These are phyloP conservation scores for Polylopha cassiicola DNA, from an alignment of 2,888 invertebrate species.

Conservation along the genomic window DNA sequence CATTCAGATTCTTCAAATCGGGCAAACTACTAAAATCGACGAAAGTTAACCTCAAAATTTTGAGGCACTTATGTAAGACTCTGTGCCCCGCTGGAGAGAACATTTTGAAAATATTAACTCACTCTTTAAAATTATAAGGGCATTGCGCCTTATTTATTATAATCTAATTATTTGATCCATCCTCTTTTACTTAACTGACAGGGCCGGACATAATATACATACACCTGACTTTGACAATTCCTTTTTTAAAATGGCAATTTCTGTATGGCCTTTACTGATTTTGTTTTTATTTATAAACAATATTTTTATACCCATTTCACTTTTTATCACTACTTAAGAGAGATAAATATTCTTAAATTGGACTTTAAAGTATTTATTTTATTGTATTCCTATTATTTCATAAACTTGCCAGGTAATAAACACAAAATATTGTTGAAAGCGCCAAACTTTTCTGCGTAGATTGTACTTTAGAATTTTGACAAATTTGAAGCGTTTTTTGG, in stretches of 20 bases:
- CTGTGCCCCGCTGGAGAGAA: constrained; percentile 55
- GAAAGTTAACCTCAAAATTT: constrained; percentile 72
- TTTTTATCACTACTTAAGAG: too few species aligned
- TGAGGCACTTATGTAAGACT: constrained; percentile 66
- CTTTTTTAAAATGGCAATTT: constrained; percentile 33
- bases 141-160: constrained; percentile 11
- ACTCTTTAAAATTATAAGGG: constrained; percentile 11
- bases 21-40: constrained; percentile 62
- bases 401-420: too few species aligned
- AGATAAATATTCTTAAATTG: too few species aligned
- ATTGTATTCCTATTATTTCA: too few species aligned
- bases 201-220: constrained; percentile 26
- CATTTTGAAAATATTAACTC: constrained; percentile 40
- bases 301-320: too few species aligned
- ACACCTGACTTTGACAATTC: constrained; percentile 56
- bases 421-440: not conserved
- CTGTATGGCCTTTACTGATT: too few species aligned
- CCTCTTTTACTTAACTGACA: constrained; percentile 37
- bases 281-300: constrained; percentile 1
- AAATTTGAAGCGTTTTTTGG: not conserved
- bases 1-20: constrained; percentile 63
- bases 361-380: too few species aligned
- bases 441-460: not conserved
- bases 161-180: constrained; percentile 25
- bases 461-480: not conserved